Conservation (phyloP, 2,888 invertebrate species). For the Suillia variegata region DNA sequence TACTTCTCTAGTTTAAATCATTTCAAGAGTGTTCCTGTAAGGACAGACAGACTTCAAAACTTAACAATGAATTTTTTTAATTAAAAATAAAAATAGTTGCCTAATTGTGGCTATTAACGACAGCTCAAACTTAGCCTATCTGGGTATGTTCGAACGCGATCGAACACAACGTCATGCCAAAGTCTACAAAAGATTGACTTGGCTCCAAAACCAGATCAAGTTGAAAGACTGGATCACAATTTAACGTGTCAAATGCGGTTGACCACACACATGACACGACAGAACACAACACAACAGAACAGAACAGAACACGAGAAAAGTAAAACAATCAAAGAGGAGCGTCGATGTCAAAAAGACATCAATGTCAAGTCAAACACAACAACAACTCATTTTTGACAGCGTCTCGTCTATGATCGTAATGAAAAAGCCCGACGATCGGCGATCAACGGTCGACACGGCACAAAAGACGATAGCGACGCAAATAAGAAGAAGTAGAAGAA, state of each 20-base stretch:
- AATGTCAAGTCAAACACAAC: slow-evolving; percentile 31
- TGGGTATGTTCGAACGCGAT: no score
- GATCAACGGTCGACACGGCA: no score
- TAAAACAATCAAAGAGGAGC: slow-evolving; percentile 44
- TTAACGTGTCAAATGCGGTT: slow-evolving; percentile 54
- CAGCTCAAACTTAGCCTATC: no score
- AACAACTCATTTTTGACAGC: slow-evolving; percentile 37
- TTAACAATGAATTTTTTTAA: no score
- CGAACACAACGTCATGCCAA: no score
- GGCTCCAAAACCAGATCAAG: neutral
- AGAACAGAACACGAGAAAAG: slow-evolving; percentile 30
- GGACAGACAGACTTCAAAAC: no score
- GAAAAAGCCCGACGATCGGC: neutral
- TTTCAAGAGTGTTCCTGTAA: no score
- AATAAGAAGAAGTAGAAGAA: no score
- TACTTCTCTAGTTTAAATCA: no score
- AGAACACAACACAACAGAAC: slow-evolving; percentile 33
- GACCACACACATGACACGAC: slow-evolving; percentile 47
- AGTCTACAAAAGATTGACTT: no score
- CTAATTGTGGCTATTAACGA: no score
- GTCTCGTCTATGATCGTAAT: slow-evolving; percentile 4
- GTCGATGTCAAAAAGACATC: slow-evolving; percentile 47
- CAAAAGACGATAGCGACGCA: neutral
- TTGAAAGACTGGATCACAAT: slow-evolving; percentile 19
- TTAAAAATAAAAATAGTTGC: no score